Conservation (phyloP, 2,113 vertebrate genomes). For the Chunga burmeisteri region DNA sequence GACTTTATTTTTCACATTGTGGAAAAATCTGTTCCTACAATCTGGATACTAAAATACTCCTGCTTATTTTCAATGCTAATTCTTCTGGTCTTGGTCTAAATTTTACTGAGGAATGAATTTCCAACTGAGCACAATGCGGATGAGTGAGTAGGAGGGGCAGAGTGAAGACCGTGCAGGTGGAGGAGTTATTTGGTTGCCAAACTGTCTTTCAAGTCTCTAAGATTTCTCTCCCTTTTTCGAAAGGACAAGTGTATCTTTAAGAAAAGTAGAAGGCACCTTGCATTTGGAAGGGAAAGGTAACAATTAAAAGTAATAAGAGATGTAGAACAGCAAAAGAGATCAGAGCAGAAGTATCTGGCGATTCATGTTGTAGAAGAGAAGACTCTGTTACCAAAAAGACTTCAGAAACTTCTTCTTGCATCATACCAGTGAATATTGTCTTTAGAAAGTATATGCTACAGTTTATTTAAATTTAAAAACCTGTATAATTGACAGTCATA, state of each 20-base stretch:
- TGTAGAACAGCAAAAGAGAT: background rate
- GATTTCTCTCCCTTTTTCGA: background rate
- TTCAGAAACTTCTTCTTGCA: background rate
- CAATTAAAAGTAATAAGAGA: background rate
- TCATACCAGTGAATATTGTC: background rate
- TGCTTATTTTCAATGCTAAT: background rate
- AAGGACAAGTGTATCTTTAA: background rate
- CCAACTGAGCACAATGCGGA: background rate
- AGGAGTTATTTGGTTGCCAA: background rate
- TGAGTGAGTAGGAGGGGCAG: background rate
- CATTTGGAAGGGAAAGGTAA: background rate
- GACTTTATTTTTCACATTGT: background rate
- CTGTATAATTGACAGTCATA: background rate
- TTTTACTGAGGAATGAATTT: background rate
- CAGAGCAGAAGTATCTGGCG: background rate
- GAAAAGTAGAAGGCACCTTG: background rate
- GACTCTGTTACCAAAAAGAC: background rate
- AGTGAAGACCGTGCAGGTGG: background rate
- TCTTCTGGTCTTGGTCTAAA: background rate
- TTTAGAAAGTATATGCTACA: accelerated
- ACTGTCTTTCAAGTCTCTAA: background rate
- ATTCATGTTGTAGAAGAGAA: background rate
- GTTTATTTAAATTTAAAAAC: background rate
- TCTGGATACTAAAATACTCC: background rate
- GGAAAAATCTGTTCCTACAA: background rate